Base-by-base conservation (phyloP, 2,113 vertebrate species). In the Indicator maculatus region DNA sequence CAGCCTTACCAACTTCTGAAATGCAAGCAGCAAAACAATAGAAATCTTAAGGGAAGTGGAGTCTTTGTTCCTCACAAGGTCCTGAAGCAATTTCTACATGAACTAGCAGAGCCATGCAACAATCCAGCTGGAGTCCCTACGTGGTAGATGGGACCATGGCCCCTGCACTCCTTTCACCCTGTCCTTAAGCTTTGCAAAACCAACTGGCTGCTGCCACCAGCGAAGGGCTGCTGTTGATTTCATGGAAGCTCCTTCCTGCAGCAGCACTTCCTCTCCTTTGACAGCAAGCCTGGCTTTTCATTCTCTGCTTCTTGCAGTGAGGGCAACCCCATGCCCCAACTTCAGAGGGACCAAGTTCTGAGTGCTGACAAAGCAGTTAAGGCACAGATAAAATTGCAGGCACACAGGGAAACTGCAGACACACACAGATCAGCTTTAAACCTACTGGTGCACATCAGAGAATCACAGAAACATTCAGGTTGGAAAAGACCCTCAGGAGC, bases 241-340 rank as follows among this genome's bases (percentile, higher is more conserved):
- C 36, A 36, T 36, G 36, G 36, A 36, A 7, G 36, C 36, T 36
- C 36, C 36, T 36, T 36, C 36, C 36, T 36, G 36, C 36, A 36
- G 36, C 36, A 36, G 36, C 36, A 36, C 36, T 36, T 36, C 36
- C 36, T 36, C 36, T 36, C 36, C 8, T 36, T 36, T 36, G 36
- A 36, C 36, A 36, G 36, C 36, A 36, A 36, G 36, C 36, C 36
- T 36, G 36, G 36, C 36, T 36, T 36, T 36, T 36, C 36, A 36
- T 9, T 8, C 20, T 50, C 55, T 67, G 52, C 53, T 71, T 56
- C 53, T 73, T 88, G 80, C 20, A 45, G 50, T 0, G 14, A 33
- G 52, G n/a, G 50, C 1, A 2, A 19, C 17, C 16, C 9, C 0
- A 0, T 66, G 28, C 18, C 17, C 26, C 24, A 71, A 3, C 12